Evolutionary conservation across 2,797 vertebrate species (phyloP).

Genomic region (Graptemys geographica): DNA sequence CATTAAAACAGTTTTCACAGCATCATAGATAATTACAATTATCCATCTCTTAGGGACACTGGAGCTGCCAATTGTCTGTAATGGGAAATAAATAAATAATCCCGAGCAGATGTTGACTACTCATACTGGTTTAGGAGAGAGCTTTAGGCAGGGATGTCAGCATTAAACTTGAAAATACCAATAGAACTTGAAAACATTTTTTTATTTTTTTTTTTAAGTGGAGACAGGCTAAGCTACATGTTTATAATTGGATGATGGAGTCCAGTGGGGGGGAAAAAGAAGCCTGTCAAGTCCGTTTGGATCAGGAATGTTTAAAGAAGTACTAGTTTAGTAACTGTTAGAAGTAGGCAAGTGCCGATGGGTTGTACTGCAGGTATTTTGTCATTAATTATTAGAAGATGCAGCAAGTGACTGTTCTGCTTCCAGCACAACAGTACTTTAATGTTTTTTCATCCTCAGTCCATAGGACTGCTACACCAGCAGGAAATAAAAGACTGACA

Average conservation of each 20-base stretch:
- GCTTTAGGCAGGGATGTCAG: conserved; percentile 61
- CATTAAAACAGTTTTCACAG: conserved; percentile 70
- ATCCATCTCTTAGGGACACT: conserved; percentile 75
- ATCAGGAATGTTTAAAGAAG: not conserved
- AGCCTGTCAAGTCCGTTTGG: not conserved
- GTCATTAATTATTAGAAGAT: conserved; percentile 37
- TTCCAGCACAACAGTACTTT: accelerated
- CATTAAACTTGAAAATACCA: conserved; percentile 43
- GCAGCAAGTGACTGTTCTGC: not conserved
- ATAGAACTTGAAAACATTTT: conserved; percentile 23
- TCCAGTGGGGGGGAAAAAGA: not conserved
- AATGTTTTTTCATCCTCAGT: not conserved
- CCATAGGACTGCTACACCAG: not conserved
- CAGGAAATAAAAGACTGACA: not conserved
- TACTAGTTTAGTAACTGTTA: not conserved
- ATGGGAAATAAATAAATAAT: conserved; percentile 73
- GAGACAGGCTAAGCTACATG: not conserved
- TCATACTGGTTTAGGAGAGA: conserved; percentile 54
- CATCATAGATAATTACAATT: conserved; percentile 78
- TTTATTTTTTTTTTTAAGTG: not conserved
- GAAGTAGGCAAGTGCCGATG: conserved; percentile 8
- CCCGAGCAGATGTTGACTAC: conserved; percentile 71
- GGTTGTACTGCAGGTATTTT: conserved; percentile 54
- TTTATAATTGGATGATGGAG: not conserved
- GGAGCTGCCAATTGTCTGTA: conserved; percentile 72